A percentile compares a stretch with the other conserved stretches of the same genome.
Conservation (phyloP, 2,888 invertebrate genomes). For the Polyploca ridens region DNA sequence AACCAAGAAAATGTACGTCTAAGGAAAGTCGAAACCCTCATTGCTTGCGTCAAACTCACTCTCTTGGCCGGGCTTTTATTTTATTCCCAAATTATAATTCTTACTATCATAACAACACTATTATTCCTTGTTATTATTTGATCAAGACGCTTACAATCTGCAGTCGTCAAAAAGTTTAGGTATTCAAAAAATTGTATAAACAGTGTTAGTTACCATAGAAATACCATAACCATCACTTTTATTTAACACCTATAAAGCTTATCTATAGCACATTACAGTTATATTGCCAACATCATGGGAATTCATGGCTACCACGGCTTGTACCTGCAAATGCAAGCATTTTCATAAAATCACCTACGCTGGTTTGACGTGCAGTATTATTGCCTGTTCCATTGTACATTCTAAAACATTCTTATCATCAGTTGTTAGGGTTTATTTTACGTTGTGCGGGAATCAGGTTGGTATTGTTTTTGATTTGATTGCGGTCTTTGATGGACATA, state of each 20-base stretch:
- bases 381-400: slow-evolving; percentile 18
- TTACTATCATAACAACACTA: background rate
- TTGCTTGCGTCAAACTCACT: too few relatives aligned
- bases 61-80: too few relatives aligned
- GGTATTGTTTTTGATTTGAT: slow-evolving; percentile 27
- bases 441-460: slow-evolving; percentile 11
- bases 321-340: slow-evolving; percentile 59
- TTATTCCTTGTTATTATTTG: background rate
- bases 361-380: slow-evolving; percentile 64
- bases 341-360: slow-evolving; percentile 63
- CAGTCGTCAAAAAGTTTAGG: too few relatives aligned
- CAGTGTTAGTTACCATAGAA: slow-evolving; percentile 14
- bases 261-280: slow-evolving; percentile 40
- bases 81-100: too few relatives aligned
- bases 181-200: background rate
- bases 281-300: slow-evolving; percentile 39
- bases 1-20: too few relatives aligned
- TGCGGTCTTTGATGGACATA: slow-evolving; percentile 37
- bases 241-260: slow-evolving; percentile 22
- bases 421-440: slow-evolving; percentile 25
- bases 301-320: slow-evolving; percentile 32
- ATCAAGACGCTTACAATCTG: too few relatives aligned
- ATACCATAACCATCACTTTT: slow-evolving; percentile 35
- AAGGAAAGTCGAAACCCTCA: too few relatives aligned
- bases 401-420: slow-evolving; percentile 22